Base-by-base conservation (phyloP, 2,888 invertebrate genomes). In the Sarcophaga rosellei region DNA sequence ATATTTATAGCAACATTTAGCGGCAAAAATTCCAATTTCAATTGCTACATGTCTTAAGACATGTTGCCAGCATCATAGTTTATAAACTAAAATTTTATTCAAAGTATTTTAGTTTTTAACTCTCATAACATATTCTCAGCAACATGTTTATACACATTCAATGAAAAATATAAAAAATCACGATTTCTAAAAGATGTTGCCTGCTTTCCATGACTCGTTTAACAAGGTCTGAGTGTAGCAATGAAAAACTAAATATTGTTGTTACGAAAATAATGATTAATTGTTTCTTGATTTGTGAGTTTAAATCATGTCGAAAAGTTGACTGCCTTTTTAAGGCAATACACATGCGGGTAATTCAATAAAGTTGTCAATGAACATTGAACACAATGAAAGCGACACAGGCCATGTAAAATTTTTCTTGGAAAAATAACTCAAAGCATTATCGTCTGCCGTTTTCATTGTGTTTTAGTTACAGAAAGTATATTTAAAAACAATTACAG, bases 281-380 rank as follows among this genome's bases (percentile, higher is more conserved):
- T 82, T 82, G 72, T 82, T 82, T 68, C 57, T 75, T 72, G 73
- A 86, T 76, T 85, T 82, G 47, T 23, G 61, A 35, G 53, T 73
- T 73, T 62, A 61, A 77, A 62, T 73, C 44, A 73, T 70, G 35
- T 53, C 70, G 35, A 15, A 17, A 63, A 77, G 47, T 77, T 68
- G 53, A 53, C 35, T 47, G 20, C 35, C 61, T 72, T 61, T 15
- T 35, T 11, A 65, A 65, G 11, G 35, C 44, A 63, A 57, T 45
- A 8, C 53, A 44, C 63, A 63, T 75, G 8, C 17, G 44, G 53
- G 6, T 63, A 23, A 11, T 20, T 17, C 23, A 57, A 81, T 68
- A 53, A 53, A 81, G 81, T 69, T 81, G 53, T 81, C 44, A 75
- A 59, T n/a, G 17, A 20, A 23, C 4, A 5, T n/a, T 15, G 3